Evolutionary conservation across 2,888 invertebrate genomes (phyloP), one percentile per base, ranked within the genome.

Genomic region (Arrhopalites spinosus): DNA sequence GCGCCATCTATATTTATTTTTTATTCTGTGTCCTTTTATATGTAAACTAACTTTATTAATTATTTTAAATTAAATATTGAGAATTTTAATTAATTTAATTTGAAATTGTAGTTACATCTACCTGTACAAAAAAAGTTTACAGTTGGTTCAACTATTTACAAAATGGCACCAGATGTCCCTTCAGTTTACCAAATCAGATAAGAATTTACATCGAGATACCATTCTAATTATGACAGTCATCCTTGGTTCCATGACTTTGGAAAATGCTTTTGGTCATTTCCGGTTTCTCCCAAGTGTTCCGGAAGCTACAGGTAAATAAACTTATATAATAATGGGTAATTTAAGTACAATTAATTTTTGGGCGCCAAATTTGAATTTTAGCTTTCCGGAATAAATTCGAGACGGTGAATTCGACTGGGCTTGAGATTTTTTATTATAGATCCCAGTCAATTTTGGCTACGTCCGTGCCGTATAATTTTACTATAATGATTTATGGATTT

Each of bases 211-310:
- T 2, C 15, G 61, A 0, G 69, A 74, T 47, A 47, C 47, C 0
- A 61, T 59, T 15, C 17, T 74, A 0, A 36, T 74, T 1, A 53
- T 69, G 15, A 63, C 20, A 5, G 5, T 69, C n/a, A 45, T 69
- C 2, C 25, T 74, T 45, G n/a, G 47, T 1, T 61, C 61, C 7
- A 63, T 68, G 29, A 45, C 68, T n/a, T 59, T 69, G 25, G 74
- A 74, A 29, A 74, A 74, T 63, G 61, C 47, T 11, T 29, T 74
- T 5, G 56, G 27, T 13, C 68, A 74, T 47, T 29, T 74, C 7
- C 68, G 59, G 13, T 45, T 69, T 7, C 63, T 74, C 27, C 69
- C 69, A 1, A 1, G 68, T 0, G 64, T 64, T 15, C 8, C 20
- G 36, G 11, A 11, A n/a, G 45, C 73, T 13, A 63, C 45, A 73